A percentile compares a stretch with the other conserved stretches of the same genome.
Conservation (phyloP, 1,140 invertebrate genomes). For the Cydia strobilella region DNA sequence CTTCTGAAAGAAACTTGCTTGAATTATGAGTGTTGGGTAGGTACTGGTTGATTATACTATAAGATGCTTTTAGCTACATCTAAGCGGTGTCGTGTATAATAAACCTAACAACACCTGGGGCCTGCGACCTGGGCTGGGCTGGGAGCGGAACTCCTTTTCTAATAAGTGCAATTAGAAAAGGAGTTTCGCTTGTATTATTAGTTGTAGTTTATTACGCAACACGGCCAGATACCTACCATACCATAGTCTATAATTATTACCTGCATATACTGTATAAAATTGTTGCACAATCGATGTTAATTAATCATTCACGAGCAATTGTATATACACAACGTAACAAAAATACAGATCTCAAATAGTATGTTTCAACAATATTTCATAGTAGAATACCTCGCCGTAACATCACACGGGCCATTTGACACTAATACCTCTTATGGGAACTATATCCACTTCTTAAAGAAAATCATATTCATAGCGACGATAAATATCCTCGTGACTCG, state of each 20-base stretch:
- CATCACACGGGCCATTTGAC: constrained; percentile 54
- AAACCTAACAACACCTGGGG: too few relatives aligned
- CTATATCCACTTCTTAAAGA: constrained; percentile 72
- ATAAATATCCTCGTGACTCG: constrained; percentile 66
- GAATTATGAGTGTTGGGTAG: constrained; percentile 54
- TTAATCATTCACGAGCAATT: background rate
- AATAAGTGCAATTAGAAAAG: too few relatives aligned
- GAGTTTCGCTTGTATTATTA: too few relatives aligned
- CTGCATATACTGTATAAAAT: background rate
- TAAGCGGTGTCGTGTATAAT: background rate
- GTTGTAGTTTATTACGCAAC: too few relatives aligned
- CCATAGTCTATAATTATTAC: too few relatives aligned
- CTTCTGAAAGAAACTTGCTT: constrained; percentile 61
- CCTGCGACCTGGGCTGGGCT: too few relatives aligned
- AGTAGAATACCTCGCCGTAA: background rate
- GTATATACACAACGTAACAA: constrained; percentile 34
- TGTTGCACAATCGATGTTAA: too few relatives aligned
- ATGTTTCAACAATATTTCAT: background rate
- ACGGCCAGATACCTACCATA: too few relatives aligned
- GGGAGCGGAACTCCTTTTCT: too few relatives aligned
- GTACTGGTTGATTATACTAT: constrained; percentile 35
- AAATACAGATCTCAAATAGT: background rate
- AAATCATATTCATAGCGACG: constrained; percentile 77
- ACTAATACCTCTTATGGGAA: constrained; percentile 64
- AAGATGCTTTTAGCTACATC: background rate